These are phyloP conservation scores for Orthosia cruda DNA, from an alignment of 2,888 invertebrate species.

Conservation along the genomic window DNA sequence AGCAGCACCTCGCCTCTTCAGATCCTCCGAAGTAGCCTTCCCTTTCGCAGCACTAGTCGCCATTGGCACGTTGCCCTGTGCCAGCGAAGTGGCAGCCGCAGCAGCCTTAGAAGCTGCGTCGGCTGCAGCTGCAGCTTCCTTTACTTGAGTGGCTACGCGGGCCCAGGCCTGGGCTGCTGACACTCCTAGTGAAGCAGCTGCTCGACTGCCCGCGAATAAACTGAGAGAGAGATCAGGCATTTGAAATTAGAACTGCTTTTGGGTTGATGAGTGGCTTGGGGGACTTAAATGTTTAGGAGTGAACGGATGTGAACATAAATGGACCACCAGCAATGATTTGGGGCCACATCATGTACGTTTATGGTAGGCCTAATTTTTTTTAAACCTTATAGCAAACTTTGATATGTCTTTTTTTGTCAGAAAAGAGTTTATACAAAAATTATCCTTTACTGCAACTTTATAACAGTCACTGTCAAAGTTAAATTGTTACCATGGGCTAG, in stretches of 20 bases:
- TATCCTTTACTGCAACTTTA: too few species aligned
- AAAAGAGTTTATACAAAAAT: too few species aligned
- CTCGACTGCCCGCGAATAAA: slow-evolving; percentile 93
- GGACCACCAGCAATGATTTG: too few species aligned
- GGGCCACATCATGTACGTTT: too few species aligned
- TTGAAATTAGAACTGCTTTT: background rate
- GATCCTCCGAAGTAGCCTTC: slow-evolving; percentile 89
- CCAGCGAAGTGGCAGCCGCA: slow-evolving; percentile 83
- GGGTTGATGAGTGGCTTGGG: background rate
- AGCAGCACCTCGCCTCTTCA: slow-evolving; percentile 90
- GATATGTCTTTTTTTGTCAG: too few species aligned
- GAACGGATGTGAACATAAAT: too few species aligned
- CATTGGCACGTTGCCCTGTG: slow-evolving; percentile 84
- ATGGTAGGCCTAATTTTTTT: too few species aligned
- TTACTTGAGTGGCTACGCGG: slow-evolving; percentile 91
- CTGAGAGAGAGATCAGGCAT: slow-evolving; percentile 75
- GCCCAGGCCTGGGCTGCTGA: slow-evolving; percentile 93
- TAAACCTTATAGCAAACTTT: too few species aligned
- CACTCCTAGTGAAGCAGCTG: slow-evolving; percentile 95
- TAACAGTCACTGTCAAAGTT: too few species aligned
- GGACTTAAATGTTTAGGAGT: background rate
- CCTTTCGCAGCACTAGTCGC: slow-evolving; percentile 90
- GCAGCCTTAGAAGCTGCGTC: slow-evolving; percentile 83
- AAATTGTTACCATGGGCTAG: too few species aligned
- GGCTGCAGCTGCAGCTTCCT: slow-evolving; percentile 84